Base-by-base conservation (phyloP, 2,888 invertebrate genomes). In the Dicyrtoma fusca region DNA sequence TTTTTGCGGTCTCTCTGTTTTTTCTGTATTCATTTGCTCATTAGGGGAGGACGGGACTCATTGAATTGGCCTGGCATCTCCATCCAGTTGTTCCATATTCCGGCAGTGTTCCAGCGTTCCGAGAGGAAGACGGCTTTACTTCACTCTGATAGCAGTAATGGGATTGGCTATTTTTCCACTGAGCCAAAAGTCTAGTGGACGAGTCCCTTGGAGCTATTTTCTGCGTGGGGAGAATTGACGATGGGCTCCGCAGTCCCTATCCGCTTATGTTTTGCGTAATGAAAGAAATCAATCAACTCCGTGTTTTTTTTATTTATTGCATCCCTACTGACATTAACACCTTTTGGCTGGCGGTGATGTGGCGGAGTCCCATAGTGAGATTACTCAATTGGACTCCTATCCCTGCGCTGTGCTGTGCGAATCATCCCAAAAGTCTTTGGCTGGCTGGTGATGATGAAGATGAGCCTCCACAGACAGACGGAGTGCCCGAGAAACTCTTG, bases 221-320 rank as follows among this genome's bases (percentile, higher is more conserved):
- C 53, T 25, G 10, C 59, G 61, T 61, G 61, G 44, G 26, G 25
- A 19, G 59, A 69, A 69, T 69, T 19, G 1, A n/a, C 26, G 26
- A 65, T 44, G n/a, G 14, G 44, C 19, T 13, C 10, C 8, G 14
- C 45, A 13, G 21, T 34, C 66, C 6, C 13, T 2, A n/a, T 34
- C 55, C 42, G 21, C 59, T 13, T 57, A 59, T 59, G 69, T 69
- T 69, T 69, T 61, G 69, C 61, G 59, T 69, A 69, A 69, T 69
- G 59, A 69, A 69, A 61, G 59, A 59, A 47, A 69, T 69, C 69
- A 61, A 69, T 69, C 69, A 69, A 69, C 17, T 68, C 47, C n/a
- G 59, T 34, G 3, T 59, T 2, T n/a, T 26, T 26, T 59, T 25
- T 55, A 55, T 55, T 19, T 63, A 47, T 44, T 13, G 8, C 11